These are phyloP conservation scores for Anguilla megastoma DNA, from an alignment of 2,797 vertebrate genomes.

Conservation along the genomic window DNA sequence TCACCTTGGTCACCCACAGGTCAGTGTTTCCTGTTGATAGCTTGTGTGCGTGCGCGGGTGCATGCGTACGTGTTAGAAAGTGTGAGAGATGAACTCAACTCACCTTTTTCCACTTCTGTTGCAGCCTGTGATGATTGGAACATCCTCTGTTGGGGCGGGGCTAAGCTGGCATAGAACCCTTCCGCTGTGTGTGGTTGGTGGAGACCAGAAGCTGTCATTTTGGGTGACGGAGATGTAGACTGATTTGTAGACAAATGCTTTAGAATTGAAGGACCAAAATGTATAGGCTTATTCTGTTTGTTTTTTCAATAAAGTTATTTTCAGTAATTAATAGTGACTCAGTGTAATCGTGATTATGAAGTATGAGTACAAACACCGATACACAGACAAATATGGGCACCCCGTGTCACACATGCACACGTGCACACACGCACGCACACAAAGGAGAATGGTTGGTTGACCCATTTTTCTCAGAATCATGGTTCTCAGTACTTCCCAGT, in stretches of 20 bases:
- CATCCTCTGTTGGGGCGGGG: constrained; percentile 83
- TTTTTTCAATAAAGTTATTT: constrained; percentile 48
- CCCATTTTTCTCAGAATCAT: constrained; percentile 28
- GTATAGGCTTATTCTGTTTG: constrained; percentile 48
- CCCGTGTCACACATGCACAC: neutral
- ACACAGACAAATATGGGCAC: neutral
- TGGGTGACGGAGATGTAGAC: constrained; percentile 95
- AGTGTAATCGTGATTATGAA: constrained; percentile 30
- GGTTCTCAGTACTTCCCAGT: constrained; percentile 53
- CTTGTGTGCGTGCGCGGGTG: neutral
- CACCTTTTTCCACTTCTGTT: constrained; percentile 48
- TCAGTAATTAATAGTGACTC: constrained; percentile 40
- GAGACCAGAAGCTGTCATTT: constrained; percentile 91
- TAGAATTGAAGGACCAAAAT: constrained; percentile 31
- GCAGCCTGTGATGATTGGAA: constrained; percentile 86
- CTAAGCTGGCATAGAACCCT: constrained; percentile 94
- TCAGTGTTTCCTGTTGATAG: constrained; percentile 55
- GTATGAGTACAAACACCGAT: constrained; percentile 25
- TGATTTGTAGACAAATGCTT: neutral
- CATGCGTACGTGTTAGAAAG: too few relatives aligned
- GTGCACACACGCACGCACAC: neutral
- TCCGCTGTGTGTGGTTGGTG: constrained; percentile 87
- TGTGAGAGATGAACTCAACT: constrained; percentile 1
- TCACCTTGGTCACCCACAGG: constrained; percentile 94
- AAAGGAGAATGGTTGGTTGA: neutral